Evolutionary conservation across 2,797 vertebrate genomes (phyloP).

Genomic region (Rhabdophis nuchalis): DNA sequence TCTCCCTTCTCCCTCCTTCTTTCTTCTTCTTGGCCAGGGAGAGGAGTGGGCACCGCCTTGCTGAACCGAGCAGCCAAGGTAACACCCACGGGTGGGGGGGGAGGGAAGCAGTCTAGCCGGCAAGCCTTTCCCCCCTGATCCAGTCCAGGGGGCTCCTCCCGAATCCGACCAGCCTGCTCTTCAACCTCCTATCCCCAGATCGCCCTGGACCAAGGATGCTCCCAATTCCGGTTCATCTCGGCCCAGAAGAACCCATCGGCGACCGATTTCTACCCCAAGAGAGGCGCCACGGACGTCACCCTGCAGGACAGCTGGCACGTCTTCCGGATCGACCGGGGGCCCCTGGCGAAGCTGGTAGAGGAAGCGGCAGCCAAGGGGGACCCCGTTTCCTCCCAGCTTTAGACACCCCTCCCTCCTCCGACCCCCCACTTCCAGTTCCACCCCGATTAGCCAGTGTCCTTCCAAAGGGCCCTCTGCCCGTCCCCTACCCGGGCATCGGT

Average conservation of each 20-base stretch:
- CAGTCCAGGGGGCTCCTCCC: not conserved
- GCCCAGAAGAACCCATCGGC: not conserved
- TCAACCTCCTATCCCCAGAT: not conserved
- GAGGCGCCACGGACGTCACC: not conserved
- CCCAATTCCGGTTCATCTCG: conserved; percentile 2
- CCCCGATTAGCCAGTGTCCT: not conserved
- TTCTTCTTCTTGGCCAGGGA: not conserved
- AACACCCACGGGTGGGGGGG: not conserved
- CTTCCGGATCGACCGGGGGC: not conserved
- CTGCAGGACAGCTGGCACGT: accelerated
- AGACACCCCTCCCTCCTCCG: not conserved
- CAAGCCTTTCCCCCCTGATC: not conserved
- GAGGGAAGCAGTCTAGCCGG: not conserved
- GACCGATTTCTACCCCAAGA: not conserved
- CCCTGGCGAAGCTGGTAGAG: not conserved
- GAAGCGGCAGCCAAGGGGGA: not conserved
- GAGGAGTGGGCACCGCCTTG: conserved; percentile 6
- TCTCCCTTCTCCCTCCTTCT: accelerated
- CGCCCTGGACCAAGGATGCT: not conserved
- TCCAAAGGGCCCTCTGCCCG: too few relatives aligned
- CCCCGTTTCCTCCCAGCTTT: not conserved
- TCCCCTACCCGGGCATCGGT: not conserved
- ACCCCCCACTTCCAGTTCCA: not conserved
- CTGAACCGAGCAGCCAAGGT: conserved; percentile 5
- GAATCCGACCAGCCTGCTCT: too few relatives aligned